Conservation (phyloP, 1,140 invertebrate species). For the Macrobrachium nipponense region DNA sequence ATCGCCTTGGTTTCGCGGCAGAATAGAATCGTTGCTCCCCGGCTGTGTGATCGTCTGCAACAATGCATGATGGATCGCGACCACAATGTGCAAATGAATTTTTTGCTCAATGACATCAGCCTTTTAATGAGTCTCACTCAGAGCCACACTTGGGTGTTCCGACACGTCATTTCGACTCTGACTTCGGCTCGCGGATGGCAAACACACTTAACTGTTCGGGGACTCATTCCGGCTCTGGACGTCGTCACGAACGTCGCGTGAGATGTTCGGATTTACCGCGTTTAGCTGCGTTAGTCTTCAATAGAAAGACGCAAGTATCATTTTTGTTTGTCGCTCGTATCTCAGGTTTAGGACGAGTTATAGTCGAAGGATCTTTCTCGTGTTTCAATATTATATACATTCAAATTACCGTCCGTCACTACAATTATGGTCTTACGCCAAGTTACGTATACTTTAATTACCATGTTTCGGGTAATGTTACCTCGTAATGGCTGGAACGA, state of each 20-base stretch:
- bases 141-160: slow-evolving; percentile 4
- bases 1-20: not conserved
- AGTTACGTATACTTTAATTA: slow-evolving; percentile 11
- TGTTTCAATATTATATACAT: slow-evolving; percentile 11
- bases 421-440: not conserved
- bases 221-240: no score
- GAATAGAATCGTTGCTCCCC: no score
- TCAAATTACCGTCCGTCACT: not conserved
- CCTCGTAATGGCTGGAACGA: not conserved
- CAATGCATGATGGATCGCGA: slow-evolving; percentile 34
- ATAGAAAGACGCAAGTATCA: no score
- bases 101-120: slow-evolving; percentile 55
- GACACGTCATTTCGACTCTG: not conserved
- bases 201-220: no score
- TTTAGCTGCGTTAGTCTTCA: no score
- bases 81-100: slow-evolving; percentile 55
- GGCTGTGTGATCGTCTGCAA: slow-evolving; percentile 12
- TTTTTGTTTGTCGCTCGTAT: not conserved
- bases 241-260: no score
- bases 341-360: not conserved
- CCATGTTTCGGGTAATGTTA: slow-evolving; percentile 6
- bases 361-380: not conserved
- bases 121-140: slow-evolving; percentile 4
- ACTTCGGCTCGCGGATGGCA: not conserved
- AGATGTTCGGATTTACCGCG: no score